phyloP scores from a whole-genome alignment of 23 tunicate species.

The Styela clava region DNA sequence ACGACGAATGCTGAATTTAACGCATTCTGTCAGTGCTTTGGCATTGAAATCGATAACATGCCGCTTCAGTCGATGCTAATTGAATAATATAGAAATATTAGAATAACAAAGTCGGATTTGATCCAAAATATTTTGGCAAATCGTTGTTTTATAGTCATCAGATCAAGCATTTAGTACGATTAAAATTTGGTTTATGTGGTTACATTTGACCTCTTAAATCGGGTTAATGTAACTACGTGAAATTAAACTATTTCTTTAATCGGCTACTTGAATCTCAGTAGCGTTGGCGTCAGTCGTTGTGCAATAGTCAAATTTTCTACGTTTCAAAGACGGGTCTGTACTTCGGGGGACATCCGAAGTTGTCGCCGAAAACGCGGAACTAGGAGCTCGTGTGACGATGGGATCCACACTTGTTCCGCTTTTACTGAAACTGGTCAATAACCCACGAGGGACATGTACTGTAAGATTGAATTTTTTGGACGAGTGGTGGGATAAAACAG shows the following conservation, averaged over 20 bases:
- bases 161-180: no score
- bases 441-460: not conserved
- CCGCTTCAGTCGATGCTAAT: no score
- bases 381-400: not conserved
- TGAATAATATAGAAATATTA: no score
- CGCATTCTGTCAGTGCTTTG: no score
- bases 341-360: not conserved
- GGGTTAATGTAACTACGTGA: no score
- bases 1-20: no score
- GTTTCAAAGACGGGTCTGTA: slow-evolving; percentile 25
- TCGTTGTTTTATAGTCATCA: no score
- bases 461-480: slow-evolving; percentile 3
- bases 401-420: slow-evolving; percentile 18
- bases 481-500: not conserved
- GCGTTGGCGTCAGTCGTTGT: not conserved
- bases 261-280: slow-evolving; percentile 22
- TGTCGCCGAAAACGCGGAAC: not conserved
- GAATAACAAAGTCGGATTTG: not conserved
- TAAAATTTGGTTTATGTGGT: no score
- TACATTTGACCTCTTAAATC: no score
- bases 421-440: not conserved
- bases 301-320: slow-evolving; percentile 24
- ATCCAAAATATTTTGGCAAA: not conserved
- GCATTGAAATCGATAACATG: no score
- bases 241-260: no score